Evolutionary conservation across 2,113 vertebrate species (phyloP).

Genomic region (Gallinago media): DNA sequence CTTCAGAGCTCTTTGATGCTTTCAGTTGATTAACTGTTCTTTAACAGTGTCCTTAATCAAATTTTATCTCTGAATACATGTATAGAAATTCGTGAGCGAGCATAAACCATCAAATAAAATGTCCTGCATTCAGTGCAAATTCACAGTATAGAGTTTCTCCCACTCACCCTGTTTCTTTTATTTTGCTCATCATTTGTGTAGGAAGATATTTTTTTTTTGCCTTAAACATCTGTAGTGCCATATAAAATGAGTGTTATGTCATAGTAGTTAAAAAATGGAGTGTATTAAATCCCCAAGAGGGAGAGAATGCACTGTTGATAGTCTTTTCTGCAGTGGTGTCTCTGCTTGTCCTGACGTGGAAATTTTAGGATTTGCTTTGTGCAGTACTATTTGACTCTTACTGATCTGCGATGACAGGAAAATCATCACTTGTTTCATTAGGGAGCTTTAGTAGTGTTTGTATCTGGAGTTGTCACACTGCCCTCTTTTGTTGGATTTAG

Average conservation of each 20-base stretch:
- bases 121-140: not conserved
- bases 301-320: not conserved
- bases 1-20: not conserved
- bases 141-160: not conserved
- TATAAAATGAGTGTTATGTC: not conserved
- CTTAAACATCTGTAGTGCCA: not conserved
- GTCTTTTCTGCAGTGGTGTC: not conserved
- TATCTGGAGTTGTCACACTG: not conserved
- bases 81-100: not conserved
- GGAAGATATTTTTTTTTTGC: not conserved
- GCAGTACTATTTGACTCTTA: not conserved
- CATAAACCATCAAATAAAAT: not conserved
- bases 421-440: not conserved
- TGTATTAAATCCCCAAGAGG: not conserved
- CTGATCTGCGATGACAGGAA: not conserved
- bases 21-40: not conserved
- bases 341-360: not conserved
- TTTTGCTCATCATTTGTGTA: not conserved
- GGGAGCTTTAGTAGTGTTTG: not conserved
- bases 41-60: not conserved
- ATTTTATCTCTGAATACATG: not conserved
- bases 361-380: not conserved
- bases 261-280: not conserved
- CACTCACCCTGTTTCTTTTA: not conserved
- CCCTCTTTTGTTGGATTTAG: not conserved